A percentile compares a stretch with the other conserved stretches of the same genome.
phyloP scores from a whole-genome alignment of 1,140 invertebrate species.

The Nasonia giraulti region DNA sequence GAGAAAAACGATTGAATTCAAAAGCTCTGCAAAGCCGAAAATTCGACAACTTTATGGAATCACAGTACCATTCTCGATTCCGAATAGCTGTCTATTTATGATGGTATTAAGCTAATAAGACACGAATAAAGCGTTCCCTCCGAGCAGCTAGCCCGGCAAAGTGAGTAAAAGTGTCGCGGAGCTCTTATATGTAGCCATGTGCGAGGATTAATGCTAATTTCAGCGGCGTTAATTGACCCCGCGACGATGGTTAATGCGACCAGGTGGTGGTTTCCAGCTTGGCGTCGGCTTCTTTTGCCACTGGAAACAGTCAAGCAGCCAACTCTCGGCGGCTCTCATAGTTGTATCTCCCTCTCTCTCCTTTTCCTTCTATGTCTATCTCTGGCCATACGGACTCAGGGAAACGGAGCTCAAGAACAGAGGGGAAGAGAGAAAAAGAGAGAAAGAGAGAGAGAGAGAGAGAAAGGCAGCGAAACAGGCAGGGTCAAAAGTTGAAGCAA shows the following conservation, averaged over 20 bases:
- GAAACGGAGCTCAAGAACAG: background rate
- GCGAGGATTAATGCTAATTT: background rate
- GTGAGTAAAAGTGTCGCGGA: too few species aligned
- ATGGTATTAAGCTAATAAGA: too few species aligned
- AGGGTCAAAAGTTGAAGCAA: conserved; percentile 66
- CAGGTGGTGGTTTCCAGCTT: background rate
- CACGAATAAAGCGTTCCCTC: too few species aligned
- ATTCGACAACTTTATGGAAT: background rate
- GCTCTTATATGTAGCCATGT: background rate
- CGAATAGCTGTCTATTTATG: too few species aligned
- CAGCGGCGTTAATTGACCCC: background rate
- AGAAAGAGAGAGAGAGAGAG: too few species aligned
- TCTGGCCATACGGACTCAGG: background rate
- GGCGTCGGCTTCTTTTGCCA: background rate
- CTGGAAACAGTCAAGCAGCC: background rate
- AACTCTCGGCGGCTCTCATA: background rate
- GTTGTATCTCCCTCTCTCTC: background rate
- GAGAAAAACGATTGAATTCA: background rate
- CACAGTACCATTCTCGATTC: background rate
- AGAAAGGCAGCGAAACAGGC: background rate
- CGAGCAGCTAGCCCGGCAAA: too few species aligned
- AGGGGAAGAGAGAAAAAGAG: background rate
- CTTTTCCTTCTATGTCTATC: background rate
- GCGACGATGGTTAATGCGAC: background rate
- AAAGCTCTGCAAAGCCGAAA: background rate